These are phyloP conservation scores for Pseudomugil tenellus DNA, from an alignment of 2,797 vertebrate genomes.

Conservation along the genomic window DNA sequence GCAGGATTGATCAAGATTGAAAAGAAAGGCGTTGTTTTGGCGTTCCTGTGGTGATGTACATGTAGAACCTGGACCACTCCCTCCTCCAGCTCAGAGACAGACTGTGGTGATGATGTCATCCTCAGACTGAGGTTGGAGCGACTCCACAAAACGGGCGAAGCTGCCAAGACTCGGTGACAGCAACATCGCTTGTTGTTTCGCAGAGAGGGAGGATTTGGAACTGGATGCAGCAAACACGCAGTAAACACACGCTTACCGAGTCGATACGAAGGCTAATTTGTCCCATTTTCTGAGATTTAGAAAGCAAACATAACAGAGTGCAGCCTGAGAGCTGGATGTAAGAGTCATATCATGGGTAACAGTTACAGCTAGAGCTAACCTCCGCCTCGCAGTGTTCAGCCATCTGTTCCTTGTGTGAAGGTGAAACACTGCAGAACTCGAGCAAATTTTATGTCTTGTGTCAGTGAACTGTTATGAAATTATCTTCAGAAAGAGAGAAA, in stretches of 20 bases:
- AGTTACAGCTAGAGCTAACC: conserved; percentile 5
- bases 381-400: conserved; percentile 2
- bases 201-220: neutral
- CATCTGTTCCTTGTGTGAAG: conserved; percentile 5
- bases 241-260: too few species aligned
- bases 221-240: conserved; percentile 1
- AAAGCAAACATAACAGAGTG: too few species aligned
- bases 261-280: too few species aligned
- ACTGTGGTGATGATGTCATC: conserved; percentile 54
- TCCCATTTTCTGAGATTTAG: too few species aligned
- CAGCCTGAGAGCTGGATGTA: neutral
- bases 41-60: neutral
- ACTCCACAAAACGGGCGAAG: conserved; percentile 34
- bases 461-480: conserved; percentile 24
- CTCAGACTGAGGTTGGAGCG: conserved; percentile 26
- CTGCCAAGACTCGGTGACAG: conserved; percentile 17
- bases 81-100: conserved; percentile 16
- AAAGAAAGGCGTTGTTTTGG: neutral
- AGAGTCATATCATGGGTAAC: neutral
- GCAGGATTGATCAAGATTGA: neutral
- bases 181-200: conserved; percentile 6
- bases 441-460: conserved; percentile 11
- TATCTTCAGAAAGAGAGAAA: conserved; percentile 10
- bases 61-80: conserved; percentile 16
- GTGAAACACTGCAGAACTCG: neutral